Evolutionary conservation across 2,888 invertebrate species (phyloP), one percentile per base, ranked within the genome.

Genomic region (Axea sp.): DNA sequence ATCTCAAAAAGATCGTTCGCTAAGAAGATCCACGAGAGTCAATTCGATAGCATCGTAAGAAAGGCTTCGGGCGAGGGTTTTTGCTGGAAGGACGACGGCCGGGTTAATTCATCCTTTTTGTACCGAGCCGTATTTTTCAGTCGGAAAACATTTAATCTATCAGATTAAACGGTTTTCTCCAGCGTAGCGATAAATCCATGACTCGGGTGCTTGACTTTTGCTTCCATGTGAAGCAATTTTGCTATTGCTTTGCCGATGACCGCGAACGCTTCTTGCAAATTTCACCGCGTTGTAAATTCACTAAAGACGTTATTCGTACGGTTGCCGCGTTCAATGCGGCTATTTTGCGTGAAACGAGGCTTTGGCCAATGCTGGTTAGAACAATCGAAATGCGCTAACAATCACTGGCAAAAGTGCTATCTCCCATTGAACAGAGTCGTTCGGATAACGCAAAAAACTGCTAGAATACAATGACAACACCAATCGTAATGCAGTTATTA

Each of bases 91-190:
- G 55, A 41, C 62, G 62, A 71, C 47, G 65, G 47, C 14, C 62
- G 55, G 53, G 51, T 39, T 59, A 31, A 45, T 59, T 59, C 45
- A 59, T 72, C 64, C 57, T 64, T 72, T 72, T 59, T 72, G 62
- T 41, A 39, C 39, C 28, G 22, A 60, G 59, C 51, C 53, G 59
- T 73, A 64, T 64, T 72, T 72, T 62, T 53, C 68, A 68, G 68
- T 72, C 62, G 33, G 73, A 64, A 74, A 59, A 53, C 67, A 53
- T 73, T 73, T 67, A 67, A 73, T 73, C 73, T 67, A 49, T 62
- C 55, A 67, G 67, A 68, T 73, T 62, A 68, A 68, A 73, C 55
- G 62, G 60, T 57, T 62, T 68, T 47, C 41, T 55, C 17, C 62
- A 51, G 14, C 41, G 24, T 22, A 35, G 33, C 60, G 60, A 69